Conservation (phyloP, 1,140 invertebrate genomes). For the Caenorhabditis remanei region DNA sequence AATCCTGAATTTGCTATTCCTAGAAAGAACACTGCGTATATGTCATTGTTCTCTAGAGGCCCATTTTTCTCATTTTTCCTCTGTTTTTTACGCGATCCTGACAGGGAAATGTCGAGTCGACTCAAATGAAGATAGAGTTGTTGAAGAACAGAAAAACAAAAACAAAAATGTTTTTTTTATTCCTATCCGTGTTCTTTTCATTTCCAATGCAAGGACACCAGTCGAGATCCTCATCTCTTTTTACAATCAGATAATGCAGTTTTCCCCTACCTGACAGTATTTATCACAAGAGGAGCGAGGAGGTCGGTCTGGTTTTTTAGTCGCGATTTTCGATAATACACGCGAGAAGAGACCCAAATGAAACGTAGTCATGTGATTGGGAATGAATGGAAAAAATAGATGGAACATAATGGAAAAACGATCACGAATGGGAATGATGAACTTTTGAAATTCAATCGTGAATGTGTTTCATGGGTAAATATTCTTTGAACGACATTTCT, state of each 20-base stretch:
- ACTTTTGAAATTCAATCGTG: slow-evolving; percentile 3
- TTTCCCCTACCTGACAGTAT: background rate
- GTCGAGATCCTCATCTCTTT: background rate
- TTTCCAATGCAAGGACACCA: background rate
- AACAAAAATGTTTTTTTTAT: slow-evolving; percentile 17
- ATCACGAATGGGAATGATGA: background rate
- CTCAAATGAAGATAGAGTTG: background rate
- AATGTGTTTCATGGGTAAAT: background rate
- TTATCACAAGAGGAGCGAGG: background rate
- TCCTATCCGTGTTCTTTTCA: background rate
- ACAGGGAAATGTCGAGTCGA: slow-evolving; percentile 23
- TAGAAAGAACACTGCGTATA: background rate
- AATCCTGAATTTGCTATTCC: background rate
- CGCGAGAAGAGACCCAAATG: slow-evolving; percentile 14
- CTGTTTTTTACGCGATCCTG: slow-evolving; percentile 12
- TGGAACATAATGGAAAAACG: background rate
- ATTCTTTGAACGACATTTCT: background rate
- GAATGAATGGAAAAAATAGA: background rate
- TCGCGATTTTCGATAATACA: slow-evolving; percentile 38
- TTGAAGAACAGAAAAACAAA: slow-evolving; percentile 13
- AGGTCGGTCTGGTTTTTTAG: slow-evolving; percentile 17
- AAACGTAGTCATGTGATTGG: slow-evolving; percentile 23
- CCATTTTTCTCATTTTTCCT: slow-evolving; percentile 41
- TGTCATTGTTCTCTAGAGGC: slow-evolving; percentile 1
- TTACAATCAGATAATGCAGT: slow-evolving; percentile 4